phyloP scores from a whole-genome alignment of 2,113 vertebrate genomes.

The Cyphomyrus discorhynchus region DNA sequence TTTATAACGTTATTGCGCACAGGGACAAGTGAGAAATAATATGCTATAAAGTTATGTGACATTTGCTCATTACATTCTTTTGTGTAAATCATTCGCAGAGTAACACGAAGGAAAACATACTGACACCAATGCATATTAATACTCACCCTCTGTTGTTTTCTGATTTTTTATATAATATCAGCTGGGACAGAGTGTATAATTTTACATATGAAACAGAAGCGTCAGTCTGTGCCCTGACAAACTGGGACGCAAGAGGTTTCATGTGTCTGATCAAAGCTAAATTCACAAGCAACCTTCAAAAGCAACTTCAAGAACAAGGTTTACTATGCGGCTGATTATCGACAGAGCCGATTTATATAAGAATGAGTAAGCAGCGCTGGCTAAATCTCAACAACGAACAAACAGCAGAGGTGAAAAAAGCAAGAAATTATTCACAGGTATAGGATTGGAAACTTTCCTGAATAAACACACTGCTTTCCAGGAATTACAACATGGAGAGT shows the following conservation, averaged over 20 bases:
- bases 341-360: neutral
- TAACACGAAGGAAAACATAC: neutral
- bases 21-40: neutral
- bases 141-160: neutral
- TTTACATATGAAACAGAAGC: neutral
- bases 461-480: neutral
- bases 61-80: neutral
- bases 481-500: neutral
- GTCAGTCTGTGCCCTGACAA: neutral
- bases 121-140: neutral
- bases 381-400: no score
- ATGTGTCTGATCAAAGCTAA: neutral
- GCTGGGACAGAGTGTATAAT: neutral
- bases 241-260: neutral
- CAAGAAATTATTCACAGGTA: neutral
- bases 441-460: neutral
- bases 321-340: neutral
- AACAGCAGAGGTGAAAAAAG: neutral
- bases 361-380: no score
- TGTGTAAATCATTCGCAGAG: neutral
- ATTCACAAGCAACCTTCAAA: neutral
- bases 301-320: neutral
- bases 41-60: neutral
- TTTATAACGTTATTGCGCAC: neutral
- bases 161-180: neutral